Base-by-base conservation (phyloP, 2,113 vertebrate genomes). In the Lycaon pictus region DNA sequence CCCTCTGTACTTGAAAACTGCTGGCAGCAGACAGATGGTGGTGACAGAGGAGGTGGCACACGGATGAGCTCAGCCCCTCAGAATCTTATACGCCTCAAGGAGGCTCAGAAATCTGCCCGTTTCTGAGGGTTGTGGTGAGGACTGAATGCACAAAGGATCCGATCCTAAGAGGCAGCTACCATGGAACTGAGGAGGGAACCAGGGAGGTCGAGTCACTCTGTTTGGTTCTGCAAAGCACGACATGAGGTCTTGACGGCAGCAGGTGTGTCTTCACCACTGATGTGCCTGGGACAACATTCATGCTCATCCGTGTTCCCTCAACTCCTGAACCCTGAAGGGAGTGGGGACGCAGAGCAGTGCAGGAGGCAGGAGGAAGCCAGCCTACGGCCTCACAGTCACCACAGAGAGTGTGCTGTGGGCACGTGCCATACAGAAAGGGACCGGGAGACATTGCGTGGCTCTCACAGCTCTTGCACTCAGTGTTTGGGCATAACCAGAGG, bases 381-480 rank as follows among this genome's bases (percentile, higher is more conserved):
- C 72, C 55, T 32, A n/a, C 20, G 32, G 22, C 19, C 67, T 72
- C 60, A 3, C 0, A 0, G 76, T 23, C 67, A 88, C 60, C 16
- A 29, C 55, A 43, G 80, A 37, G 0, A 29, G 8, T 7, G 5
- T 29, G 32, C n/a, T n/a, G 3, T 2, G 5, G 2, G 51, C 65
- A 71, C 43, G 22, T 16, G 6, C 23, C 2, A 1, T 15, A 16
- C 15, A 56, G 56, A 51, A 2, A 12, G 37, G 15, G 69, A 25
- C 67, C 3, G 0, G 11, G 69, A 27, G 32, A 56, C 29, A 2
- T 22, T 4, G 23, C 0, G 0, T 23, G 53, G 29, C 79, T 58
- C 12, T 71, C 20, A 0, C 0, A 29, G 76, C 86, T 60, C 56
- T 65, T 2, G 2, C 0, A 0, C 8, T 35, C 37, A 0, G 29